Evolutionary conservation across 2,888 invertebrate genomes (phyloP), one percentile per base, ranked within the genome.

Genomic region (Ectemnius cavifrons): DNA sequence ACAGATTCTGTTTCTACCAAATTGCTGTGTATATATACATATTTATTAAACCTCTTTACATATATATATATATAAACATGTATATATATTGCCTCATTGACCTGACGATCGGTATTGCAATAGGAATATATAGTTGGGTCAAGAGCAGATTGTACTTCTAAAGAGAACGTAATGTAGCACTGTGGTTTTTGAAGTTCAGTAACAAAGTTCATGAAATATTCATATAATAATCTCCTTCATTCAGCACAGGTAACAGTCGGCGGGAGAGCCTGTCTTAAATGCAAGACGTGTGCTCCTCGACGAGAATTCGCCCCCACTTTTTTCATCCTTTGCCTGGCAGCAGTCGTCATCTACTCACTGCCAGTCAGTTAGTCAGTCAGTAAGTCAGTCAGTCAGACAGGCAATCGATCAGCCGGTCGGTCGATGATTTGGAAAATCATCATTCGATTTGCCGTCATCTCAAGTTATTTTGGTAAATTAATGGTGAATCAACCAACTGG

Each of bases 261-360:
- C 11, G 11, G 59, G 28, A 14, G 20, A 61, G 37, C 13, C 57
- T 23, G 37, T 46, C 45, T 66, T n/a, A 68, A 74, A 77, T 63
- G 69, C 78, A 57, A 62, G 63, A 76, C 71, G 69, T 65, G 73
- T 80, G 72, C 75, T 75, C 69, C 63, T 61, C 63, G 75, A 49
- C 56, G 66, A 18, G 23, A 63, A 65, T n/a, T 18, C 16, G 23
- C 75, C 71, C 75, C 74, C 65, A 80, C 81, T 62, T 77, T 56
- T 47, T 57, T 66, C 47, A 71, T 56, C 71, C 37, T 73, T 67
- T 47, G 61, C 62, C 66, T 27, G 56, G 46, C 65, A 57, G 47
- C 63, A 47, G 67, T 66, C 49, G 69, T 68, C 71, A 64, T 56
- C 71, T 23, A 78, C 60, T 71, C 68, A 66, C 63, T 67, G 67